These are phyloP conservation scores for Pyxicephalus adspersus DNA, from an alignment of 2,113 vertebrate genomes.

Conservation along the genomic window DNA sequence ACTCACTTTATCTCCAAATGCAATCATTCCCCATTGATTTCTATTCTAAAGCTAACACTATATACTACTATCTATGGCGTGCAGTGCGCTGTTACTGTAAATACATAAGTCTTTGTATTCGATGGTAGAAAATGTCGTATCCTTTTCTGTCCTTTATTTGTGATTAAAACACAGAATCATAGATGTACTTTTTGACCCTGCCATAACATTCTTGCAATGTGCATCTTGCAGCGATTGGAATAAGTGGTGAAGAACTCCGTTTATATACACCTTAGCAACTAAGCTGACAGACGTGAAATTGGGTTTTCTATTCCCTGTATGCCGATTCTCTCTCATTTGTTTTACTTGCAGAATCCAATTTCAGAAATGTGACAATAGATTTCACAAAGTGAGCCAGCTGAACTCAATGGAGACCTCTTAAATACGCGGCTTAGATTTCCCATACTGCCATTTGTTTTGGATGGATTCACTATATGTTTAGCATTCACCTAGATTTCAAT, in stretches of 20 bases:
- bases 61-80: background rate
- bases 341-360: conserved; percentile 68
- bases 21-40: no score
- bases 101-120: background rate
- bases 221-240: conserved; percentile 11
- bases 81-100: conserved; percentile 12
- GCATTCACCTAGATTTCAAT: conserved; percentile 32
- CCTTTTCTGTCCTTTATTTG: conserved; percentile 12
- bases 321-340: conserved; percentile 64
- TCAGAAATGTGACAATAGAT: conserved; percentile 68
- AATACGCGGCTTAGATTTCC: conserved; percentile 49
- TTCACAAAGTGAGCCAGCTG: conserved; percentile 61
- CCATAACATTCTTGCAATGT: conserved; percentile 24
- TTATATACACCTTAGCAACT: conserved; percentile 53
- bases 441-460: conserved; percentile 46
- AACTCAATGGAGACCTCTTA: conserved; percentile 59
- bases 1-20: no score
- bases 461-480: conserved; percentile 34
- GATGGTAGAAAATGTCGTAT: conserved; percentile 11
- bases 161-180: conserved; percentile 30
- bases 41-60: no score
- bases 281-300: conserved; percentile 65
- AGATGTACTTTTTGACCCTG: conserved; percentile 33
- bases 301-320: conserved; percentile 70
- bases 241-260: conserved; percentile 25